These are phyloP conservation scores for Alfaro cultratus DNA, from an alignment of 2,797 vertebrate genomes.

Conservation along the genomic window DNA sequence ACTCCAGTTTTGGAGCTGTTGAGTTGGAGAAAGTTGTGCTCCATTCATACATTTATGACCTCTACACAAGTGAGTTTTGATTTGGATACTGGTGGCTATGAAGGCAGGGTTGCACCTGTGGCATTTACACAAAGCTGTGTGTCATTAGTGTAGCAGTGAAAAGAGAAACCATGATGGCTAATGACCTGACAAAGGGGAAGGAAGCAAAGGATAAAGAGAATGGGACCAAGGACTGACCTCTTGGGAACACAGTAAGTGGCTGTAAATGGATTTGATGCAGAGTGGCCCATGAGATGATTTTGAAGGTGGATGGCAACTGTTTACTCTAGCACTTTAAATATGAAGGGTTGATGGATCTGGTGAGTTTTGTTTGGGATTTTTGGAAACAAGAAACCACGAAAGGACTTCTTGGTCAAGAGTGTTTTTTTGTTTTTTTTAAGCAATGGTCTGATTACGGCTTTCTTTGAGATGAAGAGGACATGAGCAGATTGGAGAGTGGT, in stretches of 20 bases:
- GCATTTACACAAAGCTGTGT: neutral
- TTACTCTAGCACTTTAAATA: no score
- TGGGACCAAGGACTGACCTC: neutral
- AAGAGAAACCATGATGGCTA: neutral
- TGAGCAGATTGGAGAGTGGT: no score
- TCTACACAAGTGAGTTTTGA: neutral
- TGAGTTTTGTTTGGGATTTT: no score
- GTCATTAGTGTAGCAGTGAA: neutral
- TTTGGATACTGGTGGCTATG: neutral
- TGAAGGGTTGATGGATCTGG: no score
- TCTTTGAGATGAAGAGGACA: no score
- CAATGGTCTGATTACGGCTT: no score
- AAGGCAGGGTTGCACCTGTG: neutral
- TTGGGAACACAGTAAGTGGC: neutral
- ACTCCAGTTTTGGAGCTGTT: slow-evolving; percentile 1
- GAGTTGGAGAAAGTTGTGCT: neutral
- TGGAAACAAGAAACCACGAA: no score
- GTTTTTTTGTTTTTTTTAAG: no score
- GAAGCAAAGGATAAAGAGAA: neutral
- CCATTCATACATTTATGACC: neutral
- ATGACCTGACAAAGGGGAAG: neutral
- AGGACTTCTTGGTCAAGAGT: no score
- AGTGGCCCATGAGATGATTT: neutral
- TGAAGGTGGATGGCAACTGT: no score
- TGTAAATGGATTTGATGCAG: neutral